Conservation (phyloP, 2,797 vertebrate species). For the Malacoctenus gilli region DNA sequence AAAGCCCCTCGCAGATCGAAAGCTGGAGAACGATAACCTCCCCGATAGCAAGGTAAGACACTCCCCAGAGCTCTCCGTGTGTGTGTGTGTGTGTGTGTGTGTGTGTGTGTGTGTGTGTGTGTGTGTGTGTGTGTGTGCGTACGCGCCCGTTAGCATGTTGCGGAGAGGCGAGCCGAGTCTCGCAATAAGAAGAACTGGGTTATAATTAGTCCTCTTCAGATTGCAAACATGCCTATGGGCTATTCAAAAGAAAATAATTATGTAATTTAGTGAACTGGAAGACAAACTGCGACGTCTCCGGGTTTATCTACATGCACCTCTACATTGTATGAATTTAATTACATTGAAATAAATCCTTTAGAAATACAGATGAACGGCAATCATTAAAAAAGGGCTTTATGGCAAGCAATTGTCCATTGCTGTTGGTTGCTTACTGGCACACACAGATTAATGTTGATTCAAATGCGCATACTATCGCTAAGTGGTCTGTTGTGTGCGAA, state of each 20-base stretch:
- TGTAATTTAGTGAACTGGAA: slow-evolving; percentile 18
- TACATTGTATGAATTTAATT: slow-evolving; percentile 23
- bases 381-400: slow-evolving; percentile 22
- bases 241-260: slow-evolving; percentile 23
- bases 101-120: too few species aligned
- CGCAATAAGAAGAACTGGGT: slow-evolving; percentile 51
- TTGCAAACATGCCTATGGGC: slow-evolving; percentile 34
- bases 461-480: slow-evolving; percentile 22
- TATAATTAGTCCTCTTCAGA: slow-evolving; percentile 49
- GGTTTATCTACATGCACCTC: neutral
- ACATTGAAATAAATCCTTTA: slow-evolving; percentile 16
- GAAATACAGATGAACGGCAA: slow-evolving; percentile 20
- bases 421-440: slow-evolving; percentile 19
- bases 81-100: too few species aligned
- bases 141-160: slow-evolving; percentile 49
- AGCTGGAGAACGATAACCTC: slow-evolving; percentile 62
- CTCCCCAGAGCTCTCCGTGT: slow-evolving; percentile 31
- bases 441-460: slow-evolving; percentile 21
- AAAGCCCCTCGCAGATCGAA: slow-evolving; percentile 36
- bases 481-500: slow-evolving; percentile 20
- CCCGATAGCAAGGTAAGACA: slow-evolving; percentile 63
- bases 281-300: slow-evolving; percentile 1
- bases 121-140: too few species aligned
- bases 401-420: slow-evolving; percentile 17
- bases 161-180: slow-evolving; percentile 35